Percentiles rank a stretch among this genome's conserved stretches.
These are phyloP conservation scores for Scomber colias DNA, from an alignment of 2,113 vertebrate species.

Conservation along the genomic window DNA sequence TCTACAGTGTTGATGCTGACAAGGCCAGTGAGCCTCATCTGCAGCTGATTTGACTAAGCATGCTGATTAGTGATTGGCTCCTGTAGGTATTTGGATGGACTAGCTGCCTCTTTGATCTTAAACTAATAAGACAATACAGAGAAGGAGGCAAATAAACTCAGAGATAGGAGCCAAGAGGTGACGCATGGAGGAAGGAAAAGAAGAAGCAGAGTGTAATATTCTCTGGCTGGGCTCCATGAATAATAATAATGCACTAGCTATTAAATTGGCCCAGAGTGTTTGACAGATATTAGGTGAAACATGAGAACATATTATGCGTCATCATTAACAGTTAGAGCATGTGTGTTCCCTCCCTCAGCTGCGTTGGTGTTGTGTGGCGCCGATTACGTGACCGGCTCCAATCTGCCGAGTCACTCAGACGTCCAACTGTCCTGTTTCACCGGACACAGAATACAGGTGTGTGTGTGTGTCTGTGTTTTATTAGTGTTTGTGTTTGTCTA, in stretches of 20 bases:
- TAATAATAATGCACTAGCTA: neutral
- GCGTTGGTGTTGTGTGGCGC: conserved; percentile 83
- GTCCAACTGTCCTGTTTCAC: conserved; percentile 94
- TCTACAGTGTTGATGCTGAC: neutral
- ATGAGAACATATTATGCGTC: neutral
- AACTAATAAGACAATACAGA: no score
- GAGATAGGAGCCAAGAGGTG: no score
- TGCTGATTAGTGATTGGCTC: neutral
- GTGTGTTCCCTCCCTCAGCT: conserved; percentile 17
- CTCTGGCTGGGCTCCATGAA: neutral
- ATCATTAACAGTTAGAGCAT: neutral
- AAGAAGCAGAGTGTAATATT: neutral
- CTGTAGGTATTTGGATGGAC: neutral
- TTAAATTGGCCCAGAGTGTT: neutral
- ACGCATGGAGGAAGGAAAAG: no score
- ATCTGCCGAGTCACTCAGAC: conserved; percentile 95
- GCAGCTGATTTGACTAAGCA: neutral
- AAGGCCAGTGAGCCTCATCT: neutral
- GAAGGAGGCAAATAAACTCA: no score
- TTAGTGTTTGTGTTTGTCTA: neutral
- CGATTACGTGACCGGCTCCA: conserved; percentile 95
- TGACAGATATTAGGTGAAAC: neutral
- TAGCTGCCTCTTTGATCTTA: no score
- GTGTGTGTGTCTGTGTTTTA: neutral
- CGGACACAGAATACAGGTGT: conserved; percentile 93